Percentiles rank a stretch among this genome's conserved stretches.
These are phyloP conservation scores for Hippopotamus amphibius DNA, from an alignment of 2,113 vertebrate species.

Conservation along the genomic window DNA sequence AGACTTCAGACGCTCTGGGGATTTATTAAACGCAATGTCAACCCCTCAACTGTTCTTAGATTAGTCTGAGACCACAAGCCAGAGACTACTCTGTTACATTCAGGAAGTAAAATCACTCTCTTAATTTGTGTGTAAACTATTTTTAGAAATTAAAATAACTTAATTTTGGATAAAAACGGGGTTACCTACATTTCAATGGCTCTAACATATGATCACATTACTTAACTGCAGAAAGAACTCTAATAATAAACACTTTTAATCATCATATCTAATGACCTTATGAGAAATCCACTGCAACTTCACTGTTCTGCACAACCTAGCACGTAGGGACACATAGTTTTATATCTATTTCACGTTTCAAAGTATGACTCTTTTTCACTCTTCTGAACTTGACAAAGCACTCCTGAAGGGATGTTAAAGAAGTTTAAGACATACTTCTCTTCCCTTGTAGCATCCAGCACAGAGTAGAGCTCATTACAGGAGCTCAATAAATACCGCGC, in stretches of 20 bases:
- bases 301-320: neutral
- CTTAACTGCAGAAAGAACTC: neutral
- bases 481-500: conserved; percentile 45
- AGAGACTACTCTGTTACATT: neutral
- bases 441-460: neutral
- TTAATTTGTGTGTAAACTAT: conserved; percentile 35
- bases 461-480: conserved; percentile 38
- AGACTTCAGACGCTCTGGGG: neutral
- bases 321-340: neutral
- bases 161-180: neutral
- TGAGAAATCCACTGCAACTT: neutral
- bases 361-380: conserved; percentile 1
- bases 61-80: neutral
- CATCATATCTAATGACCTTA: neutral
- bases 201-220: neutral
- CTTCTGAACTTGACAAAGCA: neutral
- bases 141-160: conserved; percentile 52
- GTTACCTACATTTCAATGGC: neutral
- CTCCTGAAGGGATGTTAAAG: conserved; percentile 7
- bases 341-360: conserved; percentile 16
- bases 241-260: conserved; percentile 2
- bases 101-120: conserved; percentile 6
- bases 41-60: neutral
- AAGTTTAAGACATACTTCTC: neutral
- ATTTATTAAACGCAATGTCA: conserved; percentile 6